phyloP scores from a whole-genome alignment of 2,113 vertebrate genomes.

The Puntigrus tetrazona region DNA sequence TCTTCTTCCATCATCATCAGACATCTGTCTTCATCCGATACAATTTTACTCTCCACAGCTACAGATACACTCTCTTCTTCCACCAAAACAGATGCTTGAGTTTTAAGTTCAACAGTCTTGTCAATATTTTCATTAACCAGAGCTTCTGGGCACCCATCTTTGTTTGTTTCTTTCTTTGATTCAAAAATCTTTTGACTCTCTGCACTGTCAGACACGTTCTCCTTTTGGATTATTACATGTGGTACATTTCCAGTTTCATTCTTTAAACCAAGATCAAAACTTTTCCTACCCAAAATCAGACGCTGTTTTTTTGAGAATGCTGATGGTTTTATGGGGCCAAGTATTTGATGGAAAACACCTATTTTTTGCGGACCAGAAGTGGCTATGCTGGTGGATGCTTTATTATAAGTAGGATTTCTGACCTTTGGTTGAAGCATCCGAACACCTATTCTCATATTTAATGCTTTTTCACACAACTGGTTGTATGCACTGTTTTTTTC shows the following conservation, averaged over 20 bases:
- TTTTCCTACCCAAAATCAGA: conserved; percentile 21
- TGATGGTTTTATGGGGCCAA: conserved; percentile 15
- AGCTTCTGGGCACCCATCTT: background rate
- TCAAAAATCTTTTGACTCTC: background rate
- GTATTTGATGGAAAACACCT: conserved; percentile 42
- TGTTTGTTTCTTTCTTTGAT: background rate
- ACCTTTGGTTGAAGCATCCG: conserved; percentile 9
- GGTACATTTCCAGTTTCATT: conserved; percentile 30
- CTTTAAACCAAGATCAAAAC: conserved; percentile 30
- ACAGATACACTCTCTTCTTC: background rate
- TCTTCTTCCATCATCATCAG: conserved; percentile 18
- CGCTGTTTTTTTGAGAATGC: background rate
- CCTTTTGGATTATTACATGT: background rate
- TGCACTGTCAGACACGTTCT: background rate
- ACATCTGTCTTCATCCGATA: background rate
- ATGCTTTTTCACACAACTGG: conserved; percentile 43
- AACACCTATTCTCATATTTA: conserved; percentile 40
- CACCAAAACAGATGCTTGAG: background rate
- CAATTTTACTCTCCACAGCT: background rate
- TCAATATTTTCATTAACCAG: conserved; percentile 3
- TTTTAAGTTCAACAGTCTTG: conserved; percentile 18
- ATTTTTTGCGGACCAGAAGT: background rate
- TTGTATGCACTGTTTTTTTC: conserved; percentile 42
- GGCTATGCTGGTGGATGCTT: background rate
- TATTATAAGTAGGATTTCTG: conserved; percentile 12